Base-by-base conservation (phyloP, 2,797 vertebrate species). In the Lutjanus campechanus region DNA sequence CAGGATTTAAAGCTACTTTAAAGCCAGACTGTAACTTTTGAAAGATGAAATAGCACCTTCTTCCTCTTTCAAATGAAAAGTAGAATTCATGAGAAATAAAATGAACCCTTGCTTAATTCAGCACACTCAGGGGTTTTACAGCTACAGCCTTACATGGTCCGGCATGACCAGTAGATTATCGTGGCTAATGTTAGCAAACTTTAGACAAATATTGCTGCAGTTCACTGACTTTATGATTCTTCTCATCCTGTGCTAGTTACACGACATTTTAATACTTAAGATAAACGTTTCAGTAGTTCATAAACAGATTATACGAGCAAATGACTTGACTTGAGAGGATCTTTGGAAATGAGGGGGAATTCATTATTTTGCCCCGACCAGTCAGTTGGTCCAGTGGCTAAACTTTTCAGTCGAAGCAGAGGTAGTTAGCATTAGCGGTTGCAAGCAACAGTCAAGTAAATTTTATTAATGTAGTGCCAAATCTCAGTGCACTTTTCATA, bases 1-100 rank as follows among this genome's bases (percentile, higher is more conserved):
- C 9, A 4, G 74, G 54, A 59, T 72, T 71, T 71, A 58, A 71
- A 77, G 53, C 20, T 25, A 53, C 73, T 56, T 47, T 40, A 43
- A 47, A 2, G 61, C 9, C 51, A 17, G 9, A 12, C 47, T 36
- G 56, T 7, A 17, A 43, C 54, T 59, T 25, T 29, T 40, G 4
- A 50, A 64, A 1, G 50, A 20, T 29, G n/a, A 25, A 60, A 53
- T 11, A 11, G 40, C 36, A 44, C 4, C 20, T 1, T 47, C 22
- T 46, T 36, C 41, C 9, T 6, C 60, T 54, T 55, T 54, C 8
- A 43, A 66, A 41, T 41, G 15, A 40, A 58, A 55, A 29, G 50
- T 46, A 36, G 19, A 22, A 49, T 58, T 4, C 16, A 1, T n/a
- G 7, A 25, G 13, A 49, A 56, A 56, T 46, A 4, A 40, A 75